These are phyloP conservation scores for Torymus auratus DNA, from an alignment of 2,888 invertebrate genomes.

Conservation along the genomic window DNA sequence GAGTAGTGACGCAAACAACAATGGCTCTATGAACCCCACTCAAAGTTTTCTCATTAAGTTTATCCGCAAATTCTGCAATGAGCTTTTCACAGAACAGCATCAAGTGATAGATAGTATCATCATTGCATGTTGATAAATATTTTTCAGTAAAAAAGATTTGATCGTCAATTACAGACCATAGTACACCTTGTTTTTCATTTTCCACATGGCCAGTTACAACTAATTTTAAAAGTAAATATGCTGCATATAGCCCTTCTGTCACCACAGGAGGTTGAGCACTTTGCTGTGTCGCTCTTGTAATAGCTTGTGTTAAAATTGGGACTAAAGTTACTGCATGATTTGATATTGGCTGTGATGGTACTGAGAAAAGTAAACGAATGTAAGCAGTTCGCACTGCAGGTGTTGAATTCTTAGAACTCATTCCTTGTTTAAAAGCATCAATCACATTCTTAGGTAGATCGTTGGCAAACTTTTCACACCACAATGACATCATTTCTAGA, in stretches of 20 bases:
- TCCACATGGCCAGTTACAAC: conserved; percentile 77
- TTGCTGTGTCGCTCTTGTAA: conserved; percentile 87
- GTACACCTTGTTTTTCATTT: conserved; percentile 78
- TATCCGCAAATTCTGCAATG: conserved; percentile 83
- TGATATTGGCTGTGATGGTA: conserved; percentile 62
- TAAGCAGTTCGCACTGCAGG: conserved; percentile 88
- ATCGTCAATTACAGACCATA: conserved; percentile 87
- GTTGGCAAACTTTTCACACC: conserved; percentile 84
- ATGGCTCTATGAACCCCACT: conserved; percentile 85
- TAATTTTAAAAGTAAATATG: conserved; percentile 83
- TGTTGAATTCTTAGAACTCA: conserved; percentile 86
- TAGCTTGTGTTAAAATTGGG: conserved; percentile 83
- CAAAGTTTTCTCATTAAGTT: conserved; percentile 81
- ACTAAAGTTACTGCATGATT: conserved; percentile 74
- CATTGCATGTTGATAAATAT: conserved; percentile 83
- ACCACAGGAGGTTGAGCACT: conserved; percentile 84
- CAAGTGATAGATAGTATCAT: conserved; percentile 85
- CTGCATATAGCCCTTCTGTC: conserved; percentile 85
- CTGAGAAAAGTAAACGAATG: conserved; percentile 82
- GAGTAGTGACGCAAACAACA: conserved; percentile 83
- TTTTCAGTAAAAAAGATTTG: conserved; percentile 90
- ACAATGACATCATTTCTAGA: conserved; percentile 87
- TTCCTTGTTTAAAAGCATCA: conserved; percentile 85
- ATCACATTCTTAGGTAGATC: conserved; percentile 83
- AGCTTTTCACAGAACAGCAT: conserved; percentile 86